Percentiles rank a stretch among this genome's conserved stretches.
phyloP scores from a whole-genome alignment of 2,113 vertebrate species.

The Platichthys flesus region DNA sequence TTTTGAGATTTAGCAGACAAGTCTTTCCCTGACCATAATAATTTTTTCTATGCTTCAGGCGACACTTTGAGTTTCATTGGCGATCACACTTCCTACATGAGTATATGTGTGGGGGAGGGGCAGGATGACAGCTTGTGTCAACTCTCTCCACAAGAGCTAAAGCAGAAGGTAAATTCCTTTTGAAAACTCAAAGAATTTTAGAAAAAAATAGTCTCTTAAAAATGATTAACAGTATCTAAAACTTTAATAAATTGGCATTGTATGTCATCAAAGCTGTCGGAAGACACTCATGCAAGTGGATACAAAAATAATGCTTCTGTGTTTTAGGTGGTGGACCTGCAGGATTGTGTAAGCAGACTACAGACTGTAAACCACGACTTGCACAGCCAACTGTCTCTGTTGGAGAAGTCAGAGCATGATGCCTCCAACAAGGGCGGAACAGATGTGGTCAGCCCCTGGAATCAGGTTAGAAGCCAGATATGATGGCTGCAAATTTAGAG shows the following conservation, averaged over 20 bases:
- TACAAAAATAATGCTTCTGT: not conserved
- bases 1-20: not conserved
- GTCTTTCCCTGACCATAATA: not conserved
- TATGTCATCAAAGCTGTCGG: not conserved
- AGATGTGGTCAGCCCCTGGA: conserved; percentile 29
- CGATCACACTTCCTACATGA: conserved; percentile 97
- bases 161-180: conserved; percentile 83
- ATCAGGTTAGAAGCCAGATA: conserved; percentile 64
- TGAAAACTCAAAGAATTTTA: not conserved
- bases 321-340: conserved; percentile 86
- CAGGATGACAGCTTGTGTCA: conserved; percentile 83
- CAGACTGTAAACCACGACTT: conserved; percentile 83
- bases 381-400: conserved; percentile 66
- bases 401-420: conserved; percentile 42
- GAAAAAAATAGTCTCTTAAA: too few relatives aligned
- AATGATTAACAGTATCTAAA: too few relatives aligned
- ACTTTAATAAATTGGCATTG: not conserved
- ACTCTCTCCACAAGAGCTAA: conserved; percentile 88
- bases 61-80: conserved; percentile 89
- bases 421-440: conserved; percentile 24
- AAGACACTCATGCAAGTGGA: not conserved
- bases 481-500: not conserved
- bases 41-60: conserved; percentile 75
- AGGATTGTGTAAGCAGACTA: conserved; percentile 83
- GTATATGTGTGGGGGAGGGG: conserved; percentile 90